Base-by-base conservation (phyloP, 2,797 vertebrate genomes). In the Falco biarmicus region DNA sequence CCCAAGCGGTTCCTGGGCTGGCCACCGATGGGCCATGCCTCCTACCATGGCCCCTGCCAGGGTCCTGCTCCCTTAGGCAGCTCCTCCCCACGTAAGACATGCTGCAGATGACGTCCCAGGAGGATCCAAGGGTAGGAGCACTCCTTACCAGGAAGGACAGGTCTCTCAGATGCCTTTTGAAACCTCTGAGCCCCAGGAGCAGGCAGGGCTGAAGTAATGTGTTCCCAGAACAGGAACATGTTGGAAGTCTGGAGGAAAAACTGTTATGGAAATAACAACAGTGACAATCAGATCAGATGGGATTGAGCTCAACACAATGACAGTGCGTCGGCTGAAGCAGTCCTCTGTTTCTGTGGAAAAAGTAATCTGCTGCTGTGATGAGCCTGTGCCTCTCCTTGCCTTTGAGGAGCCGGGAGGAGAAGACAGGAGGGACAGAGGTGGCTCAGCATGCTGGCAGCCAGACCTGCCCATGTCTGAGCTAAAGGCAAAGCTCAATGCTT, bases 231-330 rank as follows among this genome's bases (percentile, higher is more conserved):
- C 66, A 77, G 70, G 66, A 84, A 84, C 26, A 9, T 2, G 0
- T 13, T 15, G 41, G 83, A 79, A 93, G 43, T 47, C 91, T 89
- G 91, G 80, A 95, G 88, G 91, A 64, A 93, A 85, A 93, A 54
- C 9, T 13, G 63, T 53, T 57, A 39, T 13, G 78, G 93, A 92
- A 96, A 93, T 89, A 87, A 89, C n/a, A 87, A 57, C 68, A 71
- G 59, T 28, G 77, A 79, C 84, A 84, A 92, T 85, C 39, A 57
- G 53, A 68, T 80, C 77, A 95, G 91, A 89, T 83, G 92, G 89
- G 89, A 91, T 50, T 1, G 0, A 89, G 53, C 75, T 93, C 32
- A 25, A 47, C n/a, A 85, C 78, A 83, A 85, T 83, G 90, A 70
- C 78, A 85, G 21, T 2, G 4, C 1, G 4, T 68, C 3, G 0